Evolutionary conservation across 2,113 vertebrate species (phyloP).

Genomic region (Echinops telfairi): DNA sequence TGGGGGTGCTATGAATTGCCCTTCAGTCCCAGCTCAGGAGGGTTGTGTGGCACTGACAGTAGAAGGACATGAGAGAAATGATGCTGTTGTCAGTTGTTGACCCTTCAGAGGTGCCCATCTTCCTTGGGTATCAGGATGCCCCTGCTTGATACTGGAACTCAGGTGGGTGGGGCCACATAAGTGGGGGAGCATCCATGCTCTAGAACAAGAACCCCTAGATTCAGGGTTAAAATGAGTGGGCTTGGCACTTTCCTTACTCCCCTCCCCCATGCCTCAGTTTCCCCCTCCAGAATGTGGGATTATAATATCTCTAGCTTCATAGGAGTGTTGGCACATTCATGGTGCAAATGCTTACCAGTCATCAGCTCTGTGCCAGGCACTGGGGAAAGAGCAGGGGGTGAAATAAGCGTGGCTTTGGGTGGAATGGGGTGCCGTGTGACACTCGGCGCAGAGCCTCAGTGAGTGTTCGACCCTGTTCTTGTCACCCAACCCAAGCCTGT

Average conservation of each 20-base stretch:
- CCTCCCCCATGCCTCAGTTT: neutral
- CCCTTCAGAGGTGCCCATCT: neutral
- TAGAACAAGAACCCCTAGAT: neutral
- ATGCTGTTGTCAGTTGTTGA: neutral
- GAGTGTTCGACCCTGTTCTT: neutral
- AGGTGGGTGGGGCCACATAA: neutral
- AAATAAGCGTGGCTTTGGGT: neutral
- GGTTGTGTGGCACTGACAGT: neutral
- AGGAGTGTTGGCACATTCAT: neutral
- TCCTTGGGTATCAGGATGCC: rapidly evolving
- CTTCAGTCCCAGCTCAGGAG: neutral
- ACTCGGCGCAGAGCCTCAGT: neutral
- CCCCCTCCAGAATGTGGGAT: neutral
- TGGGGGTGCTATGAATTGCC: neutral
- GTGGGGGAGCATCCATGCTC: neutral
- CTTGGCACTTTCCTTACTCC: neutral
- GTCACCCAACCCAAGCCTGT: neutral
- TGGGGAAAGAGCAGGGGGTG: neutral
- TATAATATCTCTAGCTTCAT: neutral
- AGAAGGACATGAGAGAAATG: neutral
- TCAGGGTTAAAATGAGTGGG: neutral
- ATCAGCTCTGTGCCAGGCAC: neutral
- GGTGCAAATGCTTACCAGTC: neutral
- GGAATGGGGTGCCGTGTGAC: neutral
- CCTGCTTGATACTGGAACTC: rapidly evolving